Base-by-base conservation (phyloP, 2,113 vertebrate genomes). In the Bos indicus region DNA sequence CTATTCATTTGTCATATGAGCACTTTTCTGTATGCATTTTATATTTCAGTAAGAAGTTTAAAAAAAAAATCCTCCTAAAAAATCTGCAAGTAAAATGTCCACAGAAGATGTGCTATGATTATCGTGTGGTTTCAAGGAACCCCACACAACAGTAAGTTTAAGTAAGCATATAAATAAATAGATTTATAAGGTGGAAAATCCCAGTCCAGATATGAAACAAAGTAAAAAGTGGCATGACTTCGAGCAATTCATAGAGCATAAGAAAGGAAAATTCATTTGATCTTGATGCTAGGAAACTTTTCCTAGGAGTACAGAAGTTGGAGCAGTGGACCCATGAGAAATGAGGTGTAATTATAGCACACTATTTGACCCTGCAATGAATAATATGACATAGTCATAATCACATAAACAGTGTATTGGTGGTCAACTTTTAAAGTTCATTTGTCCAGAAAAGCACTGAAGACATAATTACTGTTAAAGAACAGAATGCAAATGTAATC, bases 41-140 rank as follows among this genome's bases (percentile, higher is more conserved):
- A 48, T 78, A 87, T 91, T 93, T 97, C 33, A 81, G 23, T 81
- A 62, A 88, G 83, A 91, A 88, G 33, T 91, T 56, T n/a, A 26
- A 78, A 59, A 59, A 43, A 77, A 77, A 36, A 26, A 43, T 14
- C 74, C 54, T 90, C 52, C 48, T 95, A 52, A 51, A 97, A 96
- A 84, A 80, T 43, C 30, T 92, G 14, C 51, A 85, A 94, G 59
- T 71, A 80, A 96, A 94, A 80, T 90, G 11, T 88, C 40, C 59
- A 88, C 57, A 91, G 87, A 96, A 97, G 64, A 91, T 82, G 30
- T 46, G n/a, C 43, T 94, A 88, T 91, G 92, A 95, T 94, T 97
- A 88, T 83, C n/a, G 19, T 9, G 16, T 52, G 48, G 77, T 85
- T 97, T 93, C 59, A 93, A 93, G 82, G 33, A 96, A 62, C 46